Evolutionary conservation across 2,113 vertebrate species (phyloP), one percentile per base, ranked within the genome.

Genomic region (Eudorcas thomsonii): DNA sequence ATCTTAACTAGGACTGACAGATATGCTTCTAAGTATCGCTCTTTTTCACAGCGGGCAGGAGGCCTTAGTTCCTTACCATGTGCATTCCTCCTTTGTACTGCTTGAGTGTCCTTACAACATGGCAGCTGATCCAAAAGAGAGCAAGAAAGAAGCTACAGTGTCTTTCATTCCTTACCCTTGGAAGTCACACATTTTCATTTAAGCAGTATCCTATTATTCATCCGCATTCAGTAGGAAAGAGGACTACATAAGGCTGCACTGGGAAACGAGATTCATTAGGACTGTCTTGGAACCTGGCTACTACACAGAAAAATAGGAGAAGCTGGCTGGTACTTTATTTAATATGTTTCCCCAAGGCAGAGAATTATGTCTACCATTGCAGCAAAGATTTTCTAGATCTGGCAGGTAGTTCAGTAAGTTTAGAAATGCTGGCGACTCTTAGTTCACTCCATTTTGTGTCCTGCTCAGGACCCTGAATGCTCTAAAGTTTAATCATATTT

Each of bases 401-500:
- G 59, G 30, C 28, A 78, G 55, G 33, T 92, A 57, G 8, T 57
- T 81, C 14, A 15, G 2, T 48, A 82, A 60, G 8, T 92, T 92
- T 43, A 82, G 43, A 96, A 88, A 87, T 59, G 55, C 57, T 13
- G 13, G 9, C 88, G 36, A 81, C 50, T 80, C 39, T 81, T 81
- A 23, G 25, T 82, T 91, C 39, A 57, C 13, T 92, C 39, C 82
- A 33, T 57, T 57, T 81, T 67, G 57, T 87, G 19, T 14, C 39
- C 50, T 87, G 57, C 50, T 92, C 87, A 80, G 28, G 14, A 67
- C 36, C 30, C 83, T 81, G 50, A 57, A 50, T 39, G 67, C 48
- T 87, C 17, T 87, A 30, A 92, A 81, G 50, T 88, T 92, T 57
- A 92, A 50, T 87, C 33, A 25, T 82, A 92, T 96, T 96, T 95